These are phyloP conservation scores for Agrochola lychnidis DNA, from an alignment of 2,888 invertebrate genomes.

Conservation along the genomic window DNA sequence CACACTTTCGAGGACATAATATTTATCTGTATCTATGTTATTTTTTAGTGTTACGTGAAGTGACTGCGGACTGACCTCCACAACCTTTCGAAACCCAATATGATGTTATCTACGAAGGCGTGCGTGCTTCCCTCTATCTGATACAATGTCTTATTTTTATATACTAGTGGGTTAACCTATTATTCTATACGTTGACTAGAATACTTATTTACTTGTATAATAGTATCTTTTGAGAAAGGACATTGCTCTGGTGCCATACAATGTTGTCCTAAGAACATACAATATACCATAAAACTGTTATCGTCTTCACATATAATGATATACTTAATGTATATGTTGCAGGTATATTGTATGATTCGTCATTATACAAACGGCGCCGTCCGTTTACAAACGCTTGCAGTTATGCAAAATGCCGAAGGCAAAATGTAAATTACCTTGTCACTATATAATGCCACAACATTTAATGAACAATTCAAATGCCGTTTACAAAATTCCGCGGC, in stretches of 20 bases:
- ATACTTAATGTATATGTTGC: no score
- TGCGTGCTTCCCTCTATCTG: constrained; percentile 55
- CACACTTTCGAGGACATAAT: constrained; percentile 1
- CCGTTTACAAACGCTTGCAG: no score
- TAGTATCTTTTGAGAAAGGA: neutral
- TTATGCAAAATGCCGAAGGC: no score
- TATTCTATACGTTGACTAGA: constrained; percentile 14
- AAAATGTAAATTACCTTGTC: no score
- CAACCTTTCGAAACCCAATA: constrained; percentile 55
- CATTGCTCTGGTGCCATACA: neutral
- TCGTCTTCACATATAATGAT: no score
- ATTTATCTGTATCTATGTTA: constrained; percentile 31
- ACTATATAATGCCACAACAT: no score
- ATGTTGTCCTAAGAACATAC: neutral
- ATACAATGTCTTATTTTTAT: constrained; percentile 54
- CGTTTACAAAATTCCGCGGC: no score
- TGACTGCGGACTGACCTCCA: constrained; percentile 56
- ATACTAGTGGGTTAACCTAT: constrained; percentile 37
- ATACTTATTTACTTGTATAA: constrained; percentile 15
- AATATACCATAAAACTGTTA: no score
- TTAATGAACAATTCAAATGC: no score
- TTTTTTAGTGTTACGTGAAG: constrained; percentile 56
- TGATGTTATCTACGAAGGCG: constrained; percentile 54
- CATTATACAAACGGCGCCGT: no score
- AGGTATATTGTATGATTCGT: no score